Conservation (phyloP, 2,888 invertebrate genomes). For the Cerceris rybyensis region DNA sequence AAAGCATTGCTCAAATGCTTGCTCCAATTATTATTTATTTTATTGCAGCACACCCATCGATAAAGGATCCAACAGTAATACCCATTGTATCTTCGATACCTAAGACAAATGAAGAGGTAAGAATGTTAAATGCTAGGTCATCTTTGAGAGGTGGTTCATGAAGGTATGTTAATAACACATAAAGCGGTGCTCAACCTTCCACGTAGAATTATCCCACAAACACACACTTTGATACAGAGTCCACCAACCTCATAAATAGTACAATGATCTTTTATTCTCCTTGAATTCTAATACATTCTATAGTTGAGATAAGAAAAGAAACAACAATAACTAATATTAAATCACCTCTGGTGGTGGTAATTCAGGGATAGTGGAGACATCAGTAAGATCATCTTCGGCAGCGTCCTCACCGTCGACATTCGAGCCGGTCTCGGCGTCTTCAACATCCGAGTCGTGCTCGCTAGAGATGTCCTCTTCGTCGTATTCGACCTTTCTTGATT, state of each 20-base stretch:
- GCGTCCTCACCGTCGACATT: constrained; percentile 74
- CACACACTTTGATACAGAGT: not conserved
- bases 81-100: too few species aligned
- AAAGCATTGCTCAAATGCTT: not conserved
- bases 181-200: not conserved
- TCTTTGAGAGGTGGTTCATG: too few species aligned
- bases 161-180: too few species aligned
- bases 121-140: too few species aligned
- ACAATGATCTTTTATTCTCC: too few species aligned
- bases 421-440: constrained; percentile 74
- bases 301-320: not conserved
- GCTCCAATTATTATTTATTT: too few species aligned
- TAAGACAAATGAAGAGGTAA: too few species aligned
- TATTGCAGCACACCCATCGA: too few species aligned
- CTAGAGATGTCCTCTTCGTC: constrained; percentile 80
- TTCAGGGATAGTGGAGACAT: constrained; percentile 77
- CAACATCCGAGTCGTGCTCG: constrained; percentile 78
- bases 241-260: constrained; percentile 8
- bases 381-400: constrained; percentile 76
- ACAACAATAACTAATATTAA: constrained; percentile 1
- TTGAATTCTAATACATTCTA: too few species aligned
- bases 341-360: constrained; percentile 79
- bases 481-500: constrained; percentile 78
- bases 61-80: not conserved
- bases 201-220: too few species aligned